A percentile compares a stretch with the other conserved stretches of the same genome.
Evolutionary conservation across 2,113 vertebrate species (phyloP).

Genomic region (Ploceus nigricollis): DNA sequence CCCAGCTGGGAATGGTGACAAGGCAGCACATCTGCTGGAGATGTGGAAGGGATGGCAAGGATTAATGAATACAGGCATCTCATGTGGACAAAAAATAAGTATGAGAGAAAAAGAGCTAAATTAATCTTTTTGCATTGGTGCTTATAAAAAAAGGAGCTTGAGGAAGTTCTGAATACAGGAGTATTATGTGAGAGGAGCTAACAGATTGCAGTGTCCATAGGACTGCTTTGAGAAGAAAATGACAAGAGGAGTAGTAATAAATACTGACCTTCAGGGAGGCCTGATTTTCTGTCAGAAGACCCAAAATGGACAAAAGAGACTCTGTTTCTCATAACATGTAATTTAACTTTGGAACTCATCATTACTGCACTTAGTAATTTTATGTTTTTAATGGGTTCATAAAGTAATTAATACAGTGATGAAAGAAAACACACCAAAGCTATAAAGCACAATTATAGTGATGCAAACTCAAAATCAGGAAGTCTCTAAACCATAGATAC

Average conservation of each 20-base stretch:
- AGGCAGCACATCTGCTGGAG: not conserved
- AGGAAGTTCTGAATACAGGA: not conserved
- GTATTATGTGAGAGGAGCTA: not conserved
- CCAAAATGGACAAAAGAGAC: not conserved
- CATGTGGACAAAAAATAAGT: not conserved
- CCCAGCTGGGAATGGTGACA: not conserved
- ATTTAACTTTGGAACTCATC: not conserved
- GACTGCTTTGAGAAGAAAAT: not conserved
- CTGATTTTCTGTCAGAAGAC: not conserved
- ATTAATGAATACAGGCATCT: not conserved
- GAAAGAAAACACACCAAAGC: not conserved
- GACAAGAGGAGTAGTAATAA: not conserved
- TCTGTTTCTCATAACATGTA: not conserved
- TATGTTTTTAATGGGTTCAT: not conserved
- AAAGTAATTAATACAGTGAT: not conserved
- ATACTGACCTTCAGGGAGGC: not conserved
- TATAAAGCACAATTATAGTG: not conserved
- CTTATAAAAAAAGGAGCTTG: not conserved
- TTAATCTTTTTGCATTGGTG: not conserved
- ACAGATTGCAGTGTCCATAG: not conserved
- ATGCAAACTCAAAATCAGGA: not conserved
- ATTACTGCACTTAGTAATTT: not conserved
- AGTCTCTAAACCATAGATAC: not conserved
- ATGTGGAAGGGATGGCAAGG: not conserved
- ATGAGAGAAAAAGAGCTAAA: not conserved